Percentiles rank a stretch among this genome's conserved stretches.
Evolutionary conservation across 2,888 invertebrate genomes (phyloP).

Genomic region (Imbricaverruca yamaguchii): DNA sequence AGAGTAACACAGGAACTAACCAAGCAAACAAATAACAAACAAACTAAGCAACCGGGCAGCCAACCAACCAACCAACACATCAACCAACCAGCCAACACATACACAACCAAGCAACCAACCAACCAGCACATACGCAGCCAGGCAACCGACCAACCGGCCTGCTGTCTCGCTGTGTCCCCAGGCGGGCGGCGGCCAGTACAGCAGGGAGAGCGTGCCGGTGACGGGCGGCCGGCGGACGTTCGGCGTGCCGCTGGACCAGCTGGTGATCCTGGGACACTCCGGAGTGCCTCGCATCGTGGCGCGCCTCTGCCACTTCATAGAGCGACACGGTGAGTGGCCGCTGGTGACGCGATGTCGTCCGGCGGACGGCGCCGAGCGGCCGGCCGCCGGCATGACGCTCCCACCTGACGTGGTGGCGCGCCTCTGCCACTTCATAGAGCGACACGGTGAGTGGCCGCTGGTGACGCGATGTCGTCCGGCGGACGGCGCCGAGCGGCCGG

Average conservation of each 20-base stretch:
- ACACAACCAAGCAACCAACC: too few relatives aligned
- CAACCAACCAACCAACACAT: too few relatives aligned
- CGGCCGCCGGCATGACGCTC: too few relatives aligned
- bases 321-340: conserved; percentile 40
- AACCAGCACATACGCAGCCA: too few relatives aligned
- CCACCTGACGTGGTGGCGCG: conserved; percentile 41
- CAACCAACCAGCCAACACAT: too few relatives aligned
- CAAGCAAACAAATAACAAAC: too few relatives aligned
- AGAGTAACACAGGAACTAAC: too few relatives aligned
- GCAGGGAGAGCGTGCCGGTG: not conserved
- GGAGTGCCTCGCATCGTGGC: conserved; percentile 44
- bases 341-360: not conserved
- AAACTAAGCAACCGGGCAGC: too few relatives aligned
- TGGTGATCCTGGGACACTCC: conserved; percentile 31
- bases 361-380: too few relatives aligned
- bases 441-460: conserved; percentile 38
- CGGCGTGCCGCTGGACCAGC: conserved; percentile 34
- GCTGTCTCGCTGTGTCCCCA: not conserved
- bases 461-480: too few relatives aligned
- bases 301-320: conserved; percentile 45
- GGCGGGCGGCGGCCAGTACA: not conserved
- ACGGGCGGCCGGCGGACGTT: conserved; percentile 33
- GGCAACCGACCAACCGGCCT: not conserved
- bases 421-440: conserved; percentile 45
- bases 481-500: too few relatives aligned